Evolutionary conservation across 1,140 invertebrate genomes (phyloP).

Genomic region (Gyrodactylus bullatarudis): DNA sequence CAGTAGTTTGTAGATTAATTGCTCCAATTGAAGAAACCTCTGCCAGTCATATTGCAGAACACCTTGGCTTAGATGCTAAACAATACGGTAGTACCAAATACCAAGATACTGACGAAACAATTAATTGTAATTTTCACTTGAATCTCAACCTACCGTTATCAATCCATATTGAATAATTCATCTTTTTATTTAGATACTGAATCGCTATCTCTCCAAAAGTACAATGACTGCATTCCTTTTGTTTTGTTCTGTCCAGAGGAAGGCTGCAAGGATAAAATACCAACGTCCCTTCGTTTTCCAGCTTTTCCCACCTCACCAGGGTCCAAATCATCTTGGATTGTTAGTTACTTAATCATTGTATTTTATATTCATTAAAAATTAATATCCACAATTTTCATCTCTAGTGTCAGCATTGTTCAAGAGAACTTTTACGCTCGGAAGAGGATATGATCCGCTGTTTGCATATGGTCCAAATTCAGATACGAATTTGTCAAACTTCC

Average conservation of each 20-base stretch:
- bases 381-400: no score
- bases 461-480: not conserved
- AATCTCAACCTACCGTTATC: not conserved
- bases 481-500: not conserved
- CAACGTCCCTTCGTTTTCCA: not conserved
- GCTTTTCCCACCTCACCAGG: not conserved
- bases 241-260: not conserved
- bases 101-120: not conserved
- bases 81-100: not conserved
- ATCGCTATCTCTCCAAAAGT: not conserved
- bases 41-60: conserved; percentile 47
- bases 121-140: not conserved
- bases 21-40: conserved; percentile 78
- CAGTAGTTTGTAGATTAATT: conserved; percentile 60
- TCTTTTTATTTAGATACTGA: not conserved
- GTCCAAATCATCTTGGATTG: not conserved
- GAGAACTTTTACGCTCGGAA: not conserved
- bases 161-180: not conserved
- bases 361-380: no score
- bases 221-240: not conserved
- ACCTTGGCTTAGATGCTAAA: conserved; percentile 29
- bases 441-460: not conserved
- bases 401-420: not conserved
- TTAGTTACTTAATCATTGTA: no score
- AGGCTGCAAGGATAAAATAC: not conserved